These are phyloP conservation scores for Tribolium madens DNA, from an alignment of 1,140 invertebrate species.

Conservation along the genomic window DNA sequence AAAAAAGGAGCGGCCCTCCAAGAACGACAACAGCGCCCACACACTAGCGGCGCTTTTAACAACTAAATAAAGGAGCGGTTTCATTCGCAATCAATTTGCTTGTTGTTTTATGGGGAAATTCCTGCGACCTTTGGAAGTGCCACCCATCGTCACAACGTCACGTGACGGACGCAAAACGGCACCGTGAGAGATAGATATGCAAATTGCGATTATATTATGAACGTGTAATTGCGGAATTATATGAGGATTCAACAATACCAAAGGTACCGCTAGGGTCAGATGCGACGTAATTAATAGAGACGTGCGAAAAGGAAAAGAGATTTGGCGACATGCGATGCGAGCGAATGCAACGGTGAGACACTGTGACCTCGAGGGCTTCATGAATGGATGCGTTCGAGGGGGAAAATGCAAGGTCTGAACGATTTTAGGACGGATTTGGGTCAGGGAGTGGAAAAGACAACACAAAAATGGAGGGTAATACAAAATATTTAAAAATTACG, in stretches of 20 bases:
- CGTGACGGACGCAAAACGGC: too few species aligned
- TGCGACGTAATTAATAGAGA: constrained; percentile 29
- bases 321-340: too few species aligned
- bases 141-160: too few species aligned
- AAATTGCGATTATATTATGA: constrained; percentile 30
- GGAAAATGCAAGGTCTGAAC: neutral
- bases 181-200: constrained; percentile 8
- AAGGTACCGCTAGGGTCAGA: constrained; percentile 38
- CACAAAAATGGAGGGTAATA: too few species aligned
- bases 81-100: constrained; percentile 41
- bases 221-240: constrained; percentile 11
- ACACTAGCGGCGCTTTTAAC: constrained; percentile 47
- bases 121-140: neutral
- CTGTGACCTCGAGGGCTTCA: constrained; percentile 8
- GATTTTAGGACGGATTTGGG: neutral
- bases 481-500: too few species aligned
- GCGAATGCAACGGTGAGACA: neutral
- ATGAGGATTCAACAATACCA: constrained; percentile 30
- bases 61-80: constrained; percentile 52
- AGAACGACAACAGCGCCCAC: constrained; percentile 48
- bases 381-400: constrained; percentile 1
- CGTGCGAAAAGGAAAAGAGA: constrained; percentile 24
- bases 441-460: neutral
- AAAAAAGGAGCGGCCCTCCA: constrained; percentile 49
- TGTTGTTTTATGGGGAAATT: neutral